Evolutionary conservation across 2,113 vertebrate species (phyloP), one percentile per base, ranked within the genome.

Genomic region (Caranx melampygus): DNA sequence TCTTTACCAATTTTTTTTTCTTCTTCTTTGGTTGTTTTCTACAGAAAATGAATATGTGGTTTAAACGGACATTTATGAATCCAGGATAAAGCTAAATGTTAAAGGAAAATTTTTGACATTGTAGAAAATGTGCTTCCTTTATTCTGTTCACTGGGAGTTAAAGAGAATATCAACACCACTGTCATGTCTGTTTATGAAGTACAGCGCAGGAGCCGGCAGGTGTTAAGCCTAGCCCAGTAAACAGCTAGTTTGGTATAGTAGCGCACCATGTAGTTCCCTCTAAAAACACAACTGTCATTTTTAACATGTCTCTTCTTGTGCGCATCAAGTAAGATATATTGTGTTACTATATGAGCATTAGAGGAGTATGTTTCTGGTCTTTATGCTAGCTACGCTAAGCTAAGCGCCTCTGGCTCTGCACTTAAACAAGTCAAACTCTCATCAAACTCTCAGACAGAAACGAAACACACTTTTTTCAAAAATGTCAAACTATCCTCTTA

Each of bases 1-100:
- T 33, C 57, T 78, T 75, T 79, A 82, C 68, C 76, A 78, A 72
- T 63, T 87, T 88, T 26, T 26, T 26, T 26, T 26, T 26, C 26
- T 26, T 26, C 26, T 31, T 75, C 21, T 72, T 73, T 87, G 86
- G n/a, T 31, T 75, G 33, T 72, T 73, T 54, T 71, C 42, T 40
- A 64, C 33, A 16, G 31, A 51, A 76, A 71, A n/a, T 69, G 35
- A 72, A 52, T 26, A 34, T 62, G 47, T 65, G 65, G 79, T 68
- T 52, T 57, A 45, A 80, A 40, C 10, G 65, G 37, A 15, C 31
- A 49, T 68, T 51, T 72, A 33, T 68, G 9, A 75, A 37, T 60
- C 37, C 2, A 59, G 34, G 44, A 40, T 8, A 33, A 6, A 13
- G 42, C 2, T 31, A 66, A 35, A 40, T 47, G 54, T 8, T 45